Evolutionary conservation across 2,113 vertebrate species (phyloP).

Genomic region (Cynopterus brachyotis): DNA sequence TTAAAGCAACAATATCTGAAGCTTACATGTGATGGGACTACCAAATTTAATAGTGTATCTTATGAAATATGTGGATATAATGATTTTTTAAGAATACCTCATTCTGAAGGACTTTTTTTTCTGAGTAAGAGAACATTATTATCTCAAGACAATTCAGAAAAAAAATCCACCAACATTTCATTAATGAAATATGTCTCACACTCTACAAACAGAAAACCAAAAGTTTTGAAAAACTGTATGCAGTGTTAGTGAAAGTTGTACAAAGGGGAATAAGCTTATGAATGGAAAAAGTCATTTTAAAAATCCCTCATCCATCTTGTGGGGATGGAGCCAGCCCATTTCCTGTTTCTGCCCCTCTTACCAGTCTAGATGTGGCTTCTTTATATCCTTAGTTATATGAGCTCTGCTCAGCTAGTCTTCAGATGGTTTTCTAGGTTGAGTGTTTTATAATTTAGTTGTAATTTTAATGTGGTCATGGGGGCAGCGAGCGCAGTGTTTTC

Average conservation of each 20-base stretch:
- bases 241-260: constrained; percentile 30
- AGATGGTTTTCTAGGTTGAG: no score
- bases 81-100: constrained; percentile 70
- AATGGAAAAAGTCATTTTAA: constrained; percentile 20
- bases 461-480: no score
- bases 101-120: constrained; percentile 59
- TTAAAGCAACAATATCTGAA: constrained; percentile 85
- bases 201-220: constrained; percentile 47
- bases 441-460: no score
- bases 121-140: constrained; percentile 60
- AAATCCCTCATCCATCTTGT: neutral
- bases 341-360: no score
- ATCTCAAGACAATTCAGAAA: constrained; percentile 67
- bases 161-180: constrained; percentile 59
- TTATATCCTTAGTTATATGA: no score
- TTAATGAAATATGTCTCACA: constrained; percentile 66
- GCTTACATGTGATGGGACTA: constrained; percentile 78
- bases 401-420: no score
- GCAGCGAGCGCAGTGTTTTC: no score
- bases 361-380: no score
- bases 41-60: constrained; percentile 77
- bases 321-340: no score
- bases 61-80: constrained; percentile 77
- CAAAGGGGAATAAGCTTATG: constrained; percentile 16
- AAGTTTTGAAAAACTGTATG: constrained; percentile 51